A percentile compares a stretch with the other conserved stretches of the same genome.
Evolutionary conservation across 1,140 invertebrate species (phyloP).

Genomic region (Lasioglossum albipes): DNA sequence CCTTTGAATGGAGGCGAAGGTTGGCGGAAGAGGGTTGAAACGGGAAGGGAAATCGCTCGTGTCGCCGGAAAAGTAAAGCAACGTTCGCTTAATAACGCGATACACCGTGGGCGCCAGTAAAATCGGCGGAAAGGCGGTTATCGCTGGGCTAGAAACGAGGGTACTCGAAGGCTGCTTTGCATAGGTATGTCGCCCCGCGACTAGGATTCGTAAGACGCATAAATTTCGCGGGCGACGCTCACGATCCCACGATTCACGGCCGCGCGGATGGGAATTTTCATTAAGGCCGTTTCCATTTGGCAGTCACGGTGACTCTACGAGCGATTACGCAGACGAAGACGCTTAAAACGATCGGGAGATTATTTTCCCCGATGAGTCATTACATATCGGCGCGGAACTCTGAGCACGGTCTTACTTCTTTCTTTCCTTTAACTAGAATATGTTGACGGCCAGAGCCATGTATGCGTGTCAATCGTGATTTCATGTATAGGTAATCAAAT

Average conservation of each 20-base stretch:
- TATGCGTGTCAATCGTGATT: too few relatives aligned
- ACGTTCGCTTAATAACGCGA: constrained; percentile 11
- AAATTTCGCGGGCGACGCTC: constrained; percentile 40
- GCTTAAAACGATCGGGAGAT: too few relatives aligned
- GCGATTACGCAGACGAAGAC: not conserved
- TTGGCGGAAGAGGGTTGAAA: too few relatives aligned
- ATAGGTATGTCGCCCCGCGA: constrained; percentile 38
- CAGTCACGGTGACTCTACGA: not conserved
- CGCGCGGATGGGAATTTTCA: constrained; percentile 51
- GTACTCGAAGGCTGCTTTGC: constrained; percentile 32
- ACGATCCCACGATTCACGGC: constrained; percentile 41
- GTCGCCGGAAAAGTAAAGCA: not conserved
- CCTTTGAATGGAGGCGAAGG: not conserved
- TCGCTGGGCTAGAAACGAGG: constrained; percentile 10
- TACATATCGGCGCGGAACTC: too few relatives aligned
- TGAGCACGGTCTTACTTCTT: too few relatives aligned
- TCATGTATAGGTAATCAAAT: too few relatives aligned
- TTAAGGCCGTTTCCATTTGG: constrained; percentile 59
- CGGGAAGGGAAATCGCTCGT: not conserved
- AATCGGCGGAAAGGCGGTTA: constrained; percentile 18
- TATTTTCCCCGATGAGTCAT: too few relatives aligned
- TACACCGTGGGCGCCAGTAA: not conserved
- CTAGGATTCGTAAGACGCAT: constrained; percentile 48
- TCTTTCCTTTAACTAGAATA: too few relatives aligned
- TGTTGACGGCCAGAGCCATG: too few relatives aligned